Evolutionary conservation across 2,888 invertebrate species (phyloP).

Genomic region (Agrilus cyanescens): DNA sequence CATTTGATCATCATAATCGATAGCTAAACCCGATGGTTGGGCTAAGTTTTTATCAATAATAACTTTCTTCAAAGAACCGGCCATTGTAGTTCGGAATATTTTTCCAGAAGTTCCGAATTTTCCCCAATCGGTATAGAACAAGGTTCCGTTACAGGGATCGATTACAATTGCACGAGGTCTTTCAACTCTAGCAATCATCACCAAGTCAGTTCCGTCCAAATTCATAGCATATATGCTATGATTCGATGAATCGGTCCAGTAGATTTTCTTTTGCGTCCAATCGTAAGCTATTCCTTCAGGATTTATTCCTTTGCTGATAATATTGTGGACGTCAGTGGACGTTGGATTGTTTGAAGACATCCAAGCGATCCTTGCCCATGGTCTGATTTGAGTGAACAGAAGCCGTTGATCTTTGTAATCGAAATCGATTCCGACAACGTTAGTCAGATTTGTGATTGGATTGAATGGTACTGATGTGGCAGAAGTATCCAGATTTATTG

Average conservation of each 20-base stretch:
- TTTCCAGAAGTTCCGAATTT: constrained; percentile 85
- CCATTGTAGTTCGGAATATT: constrained; percentile 92
- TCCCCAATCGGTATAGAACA: constrained; percentile 96
- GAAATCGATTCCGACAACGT: constrained; percentile 92
- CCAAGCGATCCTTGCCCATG: constrained; percentile 80
- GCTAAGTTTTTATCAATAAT: constrained; percentile 84
- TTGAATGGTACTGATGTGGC: constrained; percentile 75
- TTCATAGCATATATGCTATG: constrained; percentile 94
- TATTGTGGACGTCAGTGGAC: constrained; percentile 47
- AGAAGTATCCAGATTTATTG: constrained; percentile 77
- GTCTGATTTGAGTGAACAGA: constrained; percentile 87
- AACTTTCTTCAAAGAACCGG: constrained; percentile 79
- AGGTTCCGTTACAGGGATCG: constrained; percentile 89
- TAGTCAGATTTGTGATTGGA: constrained; percentile 74
- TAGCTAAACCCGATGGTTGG: constrained; percentile 89
- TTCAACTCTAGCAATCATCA: constrained; percentile 88
- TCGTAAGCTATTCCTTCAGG: constrained; percentile 93
- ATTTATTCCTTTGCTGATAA: constrained; percentile 71
- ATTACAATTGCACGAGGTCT: constrained; percentile 90
- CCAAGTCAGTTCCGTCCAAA: constrained; percentile 71
- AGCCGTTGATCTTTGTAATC: constrained; percentile 80
- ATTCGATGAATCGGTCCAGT: constrained; percentile 95
- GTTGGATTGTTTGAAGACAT: constrained; percentile 62
- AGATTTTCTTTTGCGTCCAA: constrained; percentile 95
- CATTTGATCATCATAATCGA: constrained; percentile 88